Evolutionary conservation across 2,113 vertebrate genomes (phyloP), one percentile per base, ranked within the genome.

Genomic region (Periophthalmus modestus): DNA sequence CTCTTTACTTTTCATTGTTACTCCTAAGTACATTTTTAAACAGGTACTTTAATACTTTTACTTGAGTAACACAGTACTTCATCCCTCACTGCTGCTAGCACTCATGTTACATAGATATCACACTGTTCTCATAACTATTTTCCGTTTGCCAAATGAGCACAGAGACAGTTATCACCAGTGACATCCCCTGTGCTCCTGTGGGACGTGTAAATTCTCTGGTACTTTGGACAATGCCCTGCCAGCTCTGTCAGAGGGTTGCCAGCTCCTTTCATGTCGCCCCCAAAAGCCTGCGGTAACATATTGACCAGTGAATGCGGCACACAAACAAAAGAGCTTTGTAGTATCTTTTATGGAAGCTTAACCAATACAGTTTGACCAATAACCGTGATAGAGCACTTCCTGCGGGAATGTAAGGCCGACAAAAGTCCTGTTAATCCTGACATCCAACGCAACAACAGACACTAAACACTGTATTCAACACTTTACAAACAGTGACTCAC

Each of bases 321-420:
- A 85, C 75, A 85, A 72, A 82, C 81, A 86, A 87, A 84, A 71
- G 59, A 55, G 19, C 2, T 78, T 79, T 72, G 82, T 65, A 47
- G 63, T 7, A 54, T 78, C 69, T 84, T 84, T 85, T 58, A 85
- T 57, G 43, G 69, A 73, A 78, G 79, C 82, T 79, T 70, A 68
- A 77, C 79, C 83, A 78, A 78, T 83, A 85, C 71, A 85, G 85
- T 86, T 85, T 88, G 85, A 85, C 85, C 79, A 86, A 82, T 89
- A 76, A 88, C 87, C 73, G 74, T 85, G 84, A 87, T 85, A 72
- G 88, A 77, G 82, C 24, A 81, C 88, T 91, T 89, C 88, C 87
- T 84, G 83, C 43, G 74, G 88, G 85, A 88, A 88, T 55, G 67
- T 72, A 43, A 68, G 50, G 66, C 58, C 59, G 66, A 92, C 89